phyloP scores from a whole-genome alignment of 2,797 vertebrate species.

The Pangasius djambal region DNA sequence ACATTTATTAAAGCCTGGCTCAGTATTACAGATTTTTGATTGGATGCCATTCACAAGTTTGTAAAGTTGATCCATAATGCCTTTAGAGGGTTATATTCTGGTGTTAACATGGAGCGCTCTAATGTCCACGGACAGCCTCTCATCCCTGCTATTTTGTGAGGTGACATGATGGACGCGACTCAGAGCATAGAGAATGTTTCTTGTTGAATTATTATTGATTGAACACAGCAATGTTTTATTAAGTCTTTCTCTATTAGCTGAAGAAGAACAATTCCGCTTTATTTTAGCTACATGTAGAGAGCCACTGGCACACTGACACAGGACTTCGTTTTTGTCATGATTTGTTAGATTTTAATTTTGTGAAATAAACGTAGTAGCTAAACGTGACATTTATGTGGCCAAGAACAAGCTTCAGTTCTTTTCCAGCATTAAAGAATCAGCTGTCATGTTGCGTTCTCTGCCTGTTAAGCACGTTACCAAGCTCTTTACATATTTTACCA shows the following conservation, averaged over 20 bases:
- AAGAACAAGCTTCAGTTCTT: neutral
- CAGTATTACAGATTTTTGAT: conserved; percentile 32
- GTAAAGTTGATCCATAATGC: neutral
- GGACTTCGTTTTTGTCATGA: neutral
- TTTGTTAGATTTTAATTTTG: neutral
- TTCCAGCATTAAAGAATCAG: neutral
- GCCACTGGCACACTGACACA: neutral
- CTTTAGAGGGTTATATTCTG: neutral
- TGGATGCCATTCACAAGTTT: conserved; percentile 43
- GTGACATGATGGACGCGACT: conserved; percentile 15
- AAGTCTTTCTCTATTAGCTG: neutral
- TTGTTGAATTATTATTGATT: neutral
- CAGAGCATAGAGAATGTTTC: neutral
- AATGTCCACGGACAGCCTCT: conserved; percentile 18
- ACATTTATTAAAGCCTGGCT: conserved; percentile 41
- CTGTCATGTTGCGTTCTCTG: neutral
- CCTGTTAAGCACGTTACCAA: too few species aligned
- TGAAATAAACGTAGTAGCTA: neutral
- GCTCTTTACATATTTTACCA: neutral
- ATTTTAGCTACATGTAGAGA: neutral
- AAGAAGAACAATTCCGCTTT: neutral
- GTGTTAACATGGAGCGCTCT: conserved; percentile 18
- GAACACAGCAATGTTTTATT: neutral
- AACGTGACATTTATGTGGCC: neutral
- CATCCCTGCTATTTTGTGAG: conserved; percentile 24